A percentile compares a stretch with the other conserved stretches of the same genome.
These are phyloP conservation scores for Malurus cyaneus DNA, from an alignment of 2,113 vertebrate genomes.

Conservation along the genomic window DNA sequence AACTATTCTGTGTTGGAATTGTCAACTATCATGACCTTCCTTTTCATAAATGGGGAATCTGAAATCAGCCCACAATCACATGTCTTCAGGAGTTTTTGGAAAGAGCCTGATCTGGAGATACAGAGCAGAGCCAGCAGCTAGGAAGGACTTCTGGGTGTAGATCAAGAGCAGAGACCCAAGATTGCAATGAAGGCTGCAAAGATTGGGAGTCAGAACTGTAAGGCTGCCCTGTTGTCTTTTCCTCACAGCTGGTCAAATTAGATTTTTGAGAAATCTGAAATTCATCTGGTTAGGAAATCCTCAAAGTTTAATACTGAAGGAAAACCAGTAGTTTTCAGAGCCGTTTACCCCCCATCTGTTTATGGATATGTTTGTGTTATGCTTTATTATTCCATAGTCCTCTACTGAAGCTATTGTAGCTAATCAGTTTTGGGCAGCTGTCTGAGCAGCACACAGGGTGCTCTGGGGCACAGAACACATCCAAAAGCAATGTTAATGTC, in stretches of 20 bases:
- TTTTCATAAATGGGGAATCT: background rate
- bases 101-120: background rate
- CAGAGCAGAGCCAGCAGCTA: background rate
- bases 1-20: background rate
- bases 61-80: accelerated
- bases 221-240: background rate
- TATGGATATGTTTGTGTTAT: background rate
- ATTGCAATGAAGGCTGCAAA: background rate
- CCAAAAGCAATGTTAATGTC: background rate
- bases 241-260: background rate
- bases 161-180: background rate
- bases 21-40: background rate
- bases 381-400: background rate
- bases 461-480: background rate
- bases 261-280: background rate
- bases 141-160: background rate
- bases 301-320: background rate
- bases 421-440: background rate
- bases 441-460: background rate
- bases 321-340: background rate
- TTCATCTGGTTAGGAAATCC: background rate
- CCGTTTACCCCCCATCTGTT: background rate
- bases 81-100: background rate
- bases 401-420: background rate
- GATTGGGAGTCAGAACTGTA: background rate